These are phyloP conservation scores for Actinemys pallida DNA, from an alignment of 2,113 vertebrate genomes.

Conservation along the genomic window DNA sequence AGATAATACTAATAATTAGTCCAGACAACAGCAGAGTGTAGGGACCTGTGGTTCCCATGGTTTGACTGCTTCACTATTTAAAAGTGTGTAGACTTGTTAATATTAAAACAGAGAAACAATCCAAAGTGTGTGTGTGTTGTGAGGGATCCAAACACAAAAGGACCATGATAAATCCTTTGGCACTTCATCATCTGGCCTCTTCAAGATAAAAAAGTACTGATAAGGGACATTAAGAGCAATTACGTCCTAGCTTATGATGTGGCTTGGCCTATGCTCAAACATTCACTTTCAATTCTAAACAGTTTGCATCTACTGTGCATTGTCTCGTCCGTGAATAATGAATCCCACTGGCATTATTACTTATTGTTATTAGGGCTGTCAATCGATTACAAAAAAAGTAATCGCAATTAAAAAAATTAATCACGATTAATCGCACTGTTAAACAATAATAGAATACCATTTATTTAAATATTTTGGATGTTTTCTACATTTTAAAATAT, in stretches of 20 bases:
- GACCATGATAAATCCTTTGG: constrained; percentile 17
- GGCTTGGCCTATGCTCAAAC: neutral
- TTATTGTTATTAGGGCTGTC: neutral
- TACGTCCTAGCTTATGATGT: constrained; percentile 5
- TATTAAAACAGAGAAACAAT: neutral
- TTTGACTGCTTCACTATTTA: neutral
- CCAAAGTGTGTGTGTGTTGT: neutral
- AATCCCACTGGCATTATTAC: neutral
- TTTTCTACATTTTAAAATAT: too few relatives aligned
- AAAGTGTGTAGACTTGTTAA: neutral
- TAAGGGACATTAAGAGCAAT: constrained; percentile 19
- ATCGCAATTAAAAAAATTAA: too few relatives aligned
- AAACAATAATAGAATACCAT: too few relatives aligned
- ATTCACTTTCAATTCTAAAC: neutral
- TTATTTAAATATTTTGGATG: too few relatives aligned
- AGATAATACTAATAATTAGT: neutral
- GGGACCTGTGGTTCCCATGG: neutral
- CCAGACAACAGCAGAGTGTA: neutral
- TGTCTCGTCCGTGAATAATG: neutral
- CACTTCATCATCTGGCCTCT: constrained; percentile 19
- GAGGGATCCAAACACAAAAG: neutral
- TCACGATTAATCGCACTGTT: too few relatives aligned
- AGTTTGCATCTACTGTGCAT: neutral
- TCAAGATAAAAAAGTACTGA: constrained; percentile 46
- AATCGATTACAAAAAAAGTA: too few relatives aligned